phyloP scores from a whole-genome alignment of 2,113 vertebrate species.

The Siniperca knerii region DNA sequence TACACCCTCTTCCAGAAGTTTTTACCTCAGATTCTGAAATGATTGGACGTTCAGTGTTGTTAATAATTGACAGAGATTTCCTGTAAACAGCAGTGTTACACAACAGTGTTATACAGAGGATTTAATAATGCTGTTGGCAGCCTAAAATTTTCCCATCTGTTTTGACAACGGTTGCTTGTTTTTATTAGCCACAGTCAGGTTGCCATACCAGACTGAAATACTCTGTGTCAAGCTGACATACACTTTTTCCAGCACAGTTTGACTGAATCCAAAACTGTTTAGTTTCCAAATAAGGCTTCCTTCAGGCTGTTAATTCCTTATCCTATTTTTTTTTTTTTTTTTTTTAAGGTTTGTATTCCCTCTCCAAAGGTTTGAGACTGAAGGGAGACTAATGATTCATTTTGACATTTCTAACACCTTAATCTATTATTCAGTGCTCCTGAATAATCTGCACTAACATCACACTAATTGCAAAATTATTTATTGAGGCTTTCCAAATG shows the following conservation, averaged over 20 bases:
- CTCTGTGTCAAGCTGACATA: not conserved
- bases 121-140: slow-evolving; percentile 2
- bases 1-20: not conserved
- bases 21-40: slow-evolving; percentile 11
- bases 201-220: not conserved
- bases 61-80: not conserved
- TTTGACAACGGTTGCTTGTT: slow-evolving; percentile 5
- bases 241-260: not conserved
- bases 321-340: not conserved
- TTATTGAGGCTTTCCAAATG: not conserved
- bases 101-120: not conserved
- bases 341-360: not conserved
- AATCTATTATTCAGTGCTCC: not conserved
- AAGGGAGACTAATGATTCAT: not conserved
- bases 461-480: not conserved
- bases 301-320: not conserved
- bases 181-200: not conserved
- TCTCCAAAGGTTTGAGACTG: not conserved
- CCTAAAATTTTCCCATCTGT: not conserved
- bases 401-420: not conserved
- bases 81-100: not conserved
- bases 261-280: not conserved
- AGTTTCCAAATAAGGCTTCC: not conserved
- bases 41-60: not conserved
- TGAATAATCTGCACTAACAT: not conserved